Percentiles rank a stretch among this genome's conserved stretches.
phyloP scores from a whole-genome alignment of 1,140 invertebrate species.

The Ips nitidus region DNA sequence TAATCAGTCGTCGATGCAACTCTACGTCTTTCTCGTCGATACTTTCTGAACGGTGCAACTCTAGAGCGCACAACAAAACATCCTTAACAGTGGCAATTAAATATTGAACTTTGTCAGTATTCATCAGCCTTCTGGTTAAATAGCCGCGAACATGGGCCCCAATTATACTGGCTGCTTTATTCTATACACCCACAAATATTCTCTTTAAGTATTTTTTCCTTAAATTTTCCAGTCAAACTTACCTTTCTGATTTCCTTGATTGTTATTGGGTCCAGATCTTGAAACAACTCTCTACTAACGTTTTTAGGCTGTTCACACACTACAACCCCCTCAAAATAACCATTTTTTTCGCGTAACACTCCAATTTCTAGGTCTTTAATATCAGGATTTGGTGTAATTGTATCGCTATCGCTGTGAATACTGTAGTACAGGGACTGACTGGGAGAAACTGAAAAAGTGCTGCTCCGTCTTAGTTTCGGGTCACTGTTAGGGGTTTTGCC shows the following conservation, averaged over 20 bases:
- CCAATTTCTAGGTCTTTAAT: constrained; percentile 29
- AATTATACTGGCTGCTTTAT: constrained; percentile 65
- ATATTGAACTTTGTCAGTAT: constrained; percentile 75
- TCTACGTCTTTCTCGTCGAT: constrained; percentile 64
- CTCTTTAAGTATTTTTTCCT: neutral
- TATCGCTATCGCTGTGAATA: constrained; percentile 25
- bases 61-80: constrained; percentile 72
- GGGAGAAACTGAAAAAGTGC: constrained; percentile 35
- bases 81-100: constrained; percentile 81
- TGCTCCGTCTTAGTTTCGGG: constrained; percentile 22
- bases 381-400: constrained; percentile 28
- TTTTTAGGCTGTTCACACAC: constrained; percentile 38
- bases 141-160: constrained; percentile 78
- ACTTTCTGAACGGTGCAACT: constrained; percentile 68
- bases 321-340: constrained; percentile 24
- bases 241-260: constrained; percentile 15
- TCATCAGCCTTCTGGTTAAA: constrained; percentile 74
- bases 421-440: constrained; percentile 37
- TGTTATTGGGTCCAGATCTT: constrained; percentile 14
- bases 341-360: constrained; percentile 21
- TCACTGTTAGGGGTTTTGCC: neutral
- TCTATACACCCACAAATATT: constrained; percentile 49
- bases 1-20: constrained; percentile 62
- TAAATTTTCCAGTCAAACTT: neutral
- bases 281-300: constrained; percentile 37